phyloP scores from a whole-genome alignment of 64 coral and sea anemone genomes.

The Montipora efflorescens region DNA sequence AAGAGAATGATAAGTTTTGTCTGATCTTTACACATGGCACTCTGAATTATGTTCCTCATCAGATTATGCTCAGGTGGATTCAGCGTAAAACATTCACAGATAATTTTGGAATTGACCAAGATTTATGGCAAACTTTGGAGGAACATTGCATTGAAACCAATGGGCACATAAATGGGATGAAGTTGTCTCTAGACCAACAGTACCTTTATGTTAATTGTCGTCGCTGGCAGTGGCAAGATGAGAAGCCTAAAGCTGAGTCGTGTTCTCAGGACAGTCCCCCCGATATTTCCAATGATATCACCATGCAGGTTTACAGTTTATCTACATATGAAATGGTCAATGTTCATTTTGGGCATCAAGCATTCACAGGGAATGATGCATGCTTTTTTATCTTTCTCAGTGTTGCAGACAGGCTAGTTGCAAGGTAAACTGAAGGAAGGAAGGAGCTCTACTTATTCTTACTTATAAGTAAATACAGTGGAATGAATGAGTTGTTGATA shows the following conservation, averaged over 20 bases:
- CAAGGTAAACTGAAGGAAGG: constrained; percentile 56
- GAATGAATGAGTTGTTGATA: too few species aligned
- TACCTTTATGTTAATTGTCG: constrained; percentile 91
- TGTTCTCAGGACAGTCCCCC: constrained; percentile 37
- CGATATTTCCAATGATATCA: constrained; percentile 79
- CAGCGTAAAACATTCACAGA: background rate
- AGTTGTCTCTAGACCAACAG: constrained; percentile 73
- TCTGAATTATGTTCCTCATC: constrained; percentile 81
- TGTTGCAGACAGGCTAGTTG: constrained; percentile 77
- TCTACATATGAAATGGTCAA: constrained; percentile 65
- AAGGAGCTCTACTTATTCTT: too few species aligned
- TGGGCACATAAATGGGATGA: constrained; percentile 83
- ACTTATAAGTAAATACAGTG: too few species aligned
- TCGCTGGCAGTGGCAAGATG: constrained; percentile 34
- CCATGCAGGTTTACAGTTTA: constrained; percentile 73
- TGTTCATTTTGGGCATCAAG: constrained; percentile 78
- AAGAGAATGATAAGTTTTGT: constrained; percentile 18
- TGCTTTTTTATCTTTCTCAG: constrained; percentile 94
- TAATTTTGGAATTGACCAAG: background rate
- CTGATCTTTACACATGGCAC: constrained; percentile 89
- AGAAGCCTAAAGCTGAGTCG: background rate
- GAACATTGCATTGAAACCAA: constrained; percentile 85
- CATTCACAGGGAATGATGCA: constrained; percentile 81
- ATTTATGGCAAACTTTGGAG: constrained; percentile 20
- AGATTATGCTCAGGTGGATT: constrained; percentile 75